Evolutionary conservation across 2,797 vertebrate genomes (phyloP), one percentile per base, ranked within the genome.

Genomic region (Setipinna tenuifilis): DNA sequence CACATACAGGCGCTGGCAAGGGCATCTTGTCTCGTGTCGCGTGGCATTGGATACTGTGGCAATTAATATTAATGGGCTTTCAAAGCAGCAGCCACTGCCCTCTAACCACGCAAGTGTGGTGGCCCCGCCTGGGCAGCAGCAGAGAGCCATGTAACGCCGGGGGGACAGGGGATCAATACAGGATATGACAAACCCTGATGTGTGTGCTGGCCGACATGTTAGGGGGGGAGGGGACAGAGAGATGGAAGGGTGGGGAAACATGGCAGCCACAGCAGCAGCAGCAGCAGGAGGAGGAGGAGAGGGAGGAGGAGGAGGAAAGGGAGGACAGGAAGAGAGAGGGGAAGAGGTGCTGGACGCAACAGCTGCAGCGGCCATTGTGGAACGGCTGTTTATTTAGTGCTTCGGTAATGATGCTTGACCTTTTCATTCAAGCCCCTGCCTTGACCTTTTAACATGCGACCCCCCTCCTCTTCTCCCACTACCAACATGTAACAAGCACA

Each of bases 61-160:
- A 95, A 94, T 95, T 95, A 94, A 95, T 95, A 96, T 96, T 95
- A 94, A 96, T 95, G 94, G 88, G 92, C 92, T 94, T 91, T 95
- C n/a, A n/a, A n/a, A 93, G 94, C n/a, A 95, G 92, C 93, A 92
- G 91, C 91, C 89, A 90, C 81, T 89, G 86, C 86, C 88, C 88
- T 41, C 35, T 41, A 41, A 41, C 2, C 35, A 41, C 35, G 35
- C 35, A 41, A 41, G 35, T 5, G 35, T 41, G 35, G 35, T 41
- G 35, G 35, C 35, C 35, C 91, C 86, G 89, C 93, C 88, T 93
- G 90, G 90, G 92, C 92, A 92, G 92, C 92, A 92, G 91, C 92
- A 94, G 92, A 86, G 84, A 83, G 85, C 62, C 85, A 81, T 86
- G 83, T 86, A 88, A 84, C 87, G 65, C 59, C 21, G 88, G 82